Evolutionary conservation across 2,797 vertebrate genomes (phyloP).

Genomic region (Nannoperca australis): DNA sequence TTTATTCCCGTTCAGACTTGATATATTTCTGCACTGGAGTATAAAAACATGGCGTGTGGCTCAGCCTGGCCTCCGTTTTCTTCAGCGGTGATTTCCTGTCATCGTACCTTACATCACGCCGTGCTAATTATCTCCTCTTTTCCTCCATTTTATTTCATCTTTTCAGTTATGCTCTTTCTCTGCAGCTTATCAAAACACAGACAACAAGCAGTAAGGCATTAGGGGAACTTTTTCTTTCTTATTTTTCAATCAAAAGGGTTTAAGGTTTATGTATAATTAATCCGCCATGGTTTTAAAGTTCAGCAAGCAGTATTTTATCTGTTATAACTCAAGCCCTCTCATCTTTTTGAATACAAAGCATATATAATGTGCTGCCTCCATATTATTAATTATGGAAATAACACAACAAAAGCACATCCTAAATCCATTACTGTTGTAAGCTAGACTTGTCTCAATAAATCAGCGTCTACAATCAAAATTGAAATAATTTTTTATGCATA

Average conservation of each 20-base stretch:
- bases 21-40: slow-evolving; percentile 2
- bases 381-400: slow-evolving; percentile 96
- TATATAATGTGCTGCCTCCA: slow-evolving; percentile 86
- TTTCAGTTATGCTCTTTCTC: slow-evolving; percentile 57
- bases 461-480: slow-evolving; percentile 98
- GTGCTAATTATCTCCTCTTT: slow-evolving; percentile 58
- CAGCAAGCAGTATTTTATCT: slow-evolving; percentile 81
- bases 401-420: slow-evolving; percentile 96
- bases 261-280: slow-evolving; percentile 85
- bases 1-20: slow-evolving; percentile 9
- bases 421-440: slow-evolving; percentile 97
- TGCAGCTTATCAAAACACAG: slow-evolving; percentile 58
- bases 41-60: slow-evolving; percentile 23
- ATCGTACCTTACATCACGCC: slow-evolving; percentile 48
- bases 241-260: slow-evolving; percentile 77
- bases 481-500: slow-evolving; percentile 98
- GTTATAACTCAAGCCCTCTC: slow-evolving; percentile 84
- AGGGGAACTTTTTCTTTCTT: slow-evolving; percentile 48
- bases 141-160: slow-evolving; percentile 59
- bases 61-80: slow-evolving; percentile 2
- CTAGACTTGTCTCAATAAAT: slow-evolving; percentile 98
- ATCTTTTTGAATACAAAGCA: slow-evolving; percentile 87
- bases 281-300: slow-evolving; percentile 81
- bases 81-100: slow-evolving; percentile 53
- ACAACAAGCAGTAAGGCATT: slow-evolving; percentile 58